phyloP scores from a whole-genome alignment of 53 echinoderm and acorn worm species.

The Crossaster papposus region DNA sequence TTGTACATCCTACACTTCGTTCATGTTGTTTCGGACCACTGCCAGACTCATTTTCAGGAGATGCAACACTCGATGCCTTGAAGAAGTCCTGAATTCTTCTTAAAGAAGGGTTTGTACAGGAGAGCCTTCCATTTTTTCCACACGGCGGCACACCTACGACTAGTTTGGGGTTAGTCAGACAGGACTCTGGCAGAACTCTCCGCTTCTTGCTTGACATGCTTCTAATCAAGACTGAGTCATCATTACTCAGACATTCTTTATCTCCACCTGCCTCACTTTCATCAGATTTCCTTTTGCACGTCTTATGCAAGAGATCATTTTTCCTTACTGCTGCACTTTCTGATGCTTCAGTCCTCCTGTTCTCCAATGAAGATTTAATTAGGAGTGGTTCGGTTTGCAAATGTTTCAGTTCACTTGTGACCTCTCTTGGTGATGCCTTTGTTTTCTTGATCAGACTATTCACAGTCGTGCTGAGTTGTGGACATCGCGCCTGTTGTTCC shows the following conservation, averaged over 20 bases:
- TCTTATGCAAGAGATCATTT: not conserved
- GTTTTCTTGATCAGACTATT: not conserved
- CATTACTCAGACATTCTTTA: not conserved
- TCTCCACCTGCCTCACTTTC: not conserved
- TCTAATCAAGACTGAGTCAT: not conserved
- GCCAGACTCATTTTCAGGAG: not conserved
- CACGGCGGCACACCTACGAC: not conserved
- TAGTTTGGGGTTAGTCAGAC: not conserved
- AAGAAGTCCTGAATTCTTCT: slow-evolving; percentile 26
- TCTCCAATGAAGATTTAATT: not conserved
- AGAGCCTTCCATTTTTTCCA: not conserved
- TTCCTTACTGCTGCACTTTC: not conserved
- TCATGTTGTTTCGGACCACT: not conserved
- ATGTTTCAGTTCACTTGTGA: not conserved
- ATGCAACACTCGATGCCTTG: not conserved
- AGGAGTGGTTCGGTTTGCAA: not conserved
- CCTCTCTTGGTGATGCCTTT: not conserved
- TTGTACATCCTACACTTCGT: not conserved
- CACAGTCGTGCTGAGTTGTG: not conserved
- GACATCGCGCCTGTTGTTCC: not conserved
- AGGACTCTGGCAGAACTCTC: slow-evolving; percentile 23
- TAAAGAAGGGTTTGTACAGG: not conserved
- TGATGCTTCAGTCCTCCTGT: not conserved
- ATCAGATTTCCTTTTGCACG: not conserved
- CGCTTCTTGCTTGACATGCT: slow-evolving; percentile 29